Conservation (phyloP, 2,888 invertebrate genomes). For the Tridacna gigas region DNA sequence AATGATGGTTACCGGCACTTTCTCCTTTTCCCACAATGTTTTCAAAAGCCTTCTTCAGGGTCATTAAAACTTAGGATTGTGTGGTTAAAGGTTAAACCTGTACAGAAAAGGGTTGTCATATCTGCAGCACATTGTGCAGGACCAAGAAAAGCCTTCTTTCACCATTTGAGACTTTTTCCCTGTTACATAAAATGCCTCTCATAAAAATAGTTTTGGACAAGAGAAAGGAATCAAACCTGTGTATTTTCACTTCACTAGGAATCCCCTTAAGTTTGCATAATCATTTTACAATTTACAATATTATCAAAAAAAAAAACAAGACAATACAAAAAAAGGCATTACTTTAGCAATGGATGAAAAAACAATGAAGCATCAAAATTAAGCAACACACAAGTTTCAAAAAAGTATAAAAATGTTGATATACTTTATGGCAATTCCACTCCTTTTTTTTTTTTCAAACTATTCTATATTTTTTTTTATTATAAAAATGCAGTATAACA, state of each 20-base stretch:
- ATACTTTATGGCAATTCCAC: slow-evolving; percentile 21
- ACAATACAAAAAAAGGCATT: slow-evolving; percentile 13
- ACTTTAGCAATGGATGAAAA: slow-evolving; percentile 25
- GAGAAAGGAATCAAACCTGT: neutral
- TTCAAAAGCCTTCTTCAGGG: too few relatives aligned
- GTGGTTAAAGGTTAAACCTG: too few relatives aligned
- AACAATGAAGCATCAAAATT: slow-evolving; percentile 21
- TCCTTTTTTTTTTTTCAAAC: slow-evolving; percentile 20
- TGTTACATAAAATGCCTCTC: too few relatives aligned
- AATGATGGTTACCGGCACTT: too few relatives aligned
- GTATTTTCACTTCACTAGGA: slow-evolving; percentile 1
- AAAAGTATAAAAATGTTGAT: slow-evolving; percentile 11
- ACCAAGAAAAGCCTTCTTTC: too few relatives aligned
- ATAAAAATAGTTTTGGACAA: too few relatives aligned
- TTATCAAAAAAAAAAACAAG: neutral
- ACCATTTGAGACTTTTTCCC: too few relatives aligned
- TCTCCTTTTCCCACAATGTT: too few relatives aligned
- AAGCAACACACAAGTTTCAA: slow-evolving; percentile 16
- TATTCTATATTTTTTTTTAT: slow-evolving; percentile 19
- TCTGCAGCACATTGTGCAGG: too few relatives aligned
- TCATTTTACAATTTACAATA: slow-evolving; percentile 13
- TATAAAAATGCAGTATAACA: slow-evolving; percentile 61
- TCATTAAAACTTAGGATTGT: too few relatives aligned
- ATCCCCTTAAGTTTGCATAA: neutral
- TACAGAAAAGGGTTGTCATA: too few relatives aligned